These are phyloP conservation scores for Theristus sp. DNA, from an alignment of 2,888 invertebrate genomes.

Conservation along the genomic window DNA sequence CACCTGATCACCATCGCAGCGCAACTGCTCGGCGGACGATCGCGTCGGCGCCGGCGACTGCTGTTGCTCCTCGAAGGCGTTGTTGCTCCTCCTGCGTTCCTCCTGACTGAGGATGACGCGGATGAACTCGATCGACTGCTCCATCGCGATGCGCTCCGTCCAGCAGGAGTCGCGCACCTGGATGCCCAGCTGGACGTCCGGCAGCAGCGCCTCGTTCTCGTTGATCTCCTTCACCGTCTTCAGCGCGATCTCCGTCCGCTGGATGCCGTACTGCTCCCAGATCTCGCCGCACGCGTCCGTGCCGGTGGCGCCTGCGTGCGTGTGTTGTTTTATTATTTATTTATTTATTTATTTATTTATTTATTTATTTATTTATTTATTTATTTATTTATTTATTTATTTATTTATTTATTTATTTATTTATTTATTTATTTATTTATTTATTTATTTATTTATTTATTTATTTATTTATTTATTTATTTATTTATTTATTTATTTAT, in stretches of 20 bases:
- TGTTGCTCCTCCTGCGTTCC: not conserved
- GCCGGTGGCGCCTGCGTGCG: constrained; percentile 56
- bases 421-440: too few species aligned
- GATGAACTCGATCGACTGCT: constrained; percentile 44
- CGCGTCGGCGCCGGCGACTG: too few species aligned
- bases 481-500: too few species aligned
- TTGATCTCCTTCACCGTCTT: constrained; percentile 45
- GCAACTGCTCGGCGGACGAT: too few species aligned
- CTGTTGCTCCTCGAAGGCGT: too few species aligned
- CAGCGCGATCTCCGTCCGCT: constrained; percentile 38
- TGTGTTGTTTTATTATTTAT: not conserved
- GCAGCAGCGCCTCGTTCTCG: constrained; percentile 40
- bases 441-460: too few species aligned
- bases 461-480: too few species aligned
- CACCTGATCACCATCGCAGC: too few species aligned
- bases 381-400: too few species aligned
- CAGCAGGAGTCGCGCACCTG: constrained; percentile 55
- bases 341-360: too few species aligned
- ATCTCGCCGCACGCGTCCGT: constrained; percentile 45
- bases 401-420: too few species aligned
- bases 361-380: too few species aligned
- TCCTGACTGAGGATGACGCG: constrained; percentile 13
- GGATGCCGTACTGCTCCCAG: constrained; percentile 55
- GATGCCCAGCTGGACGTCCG: constrained; percentile 43
- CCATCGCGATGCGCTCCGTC: constrained; percentile 58